Conservation (phyloP, 2,888 invertebrate genomes). For the Melanostoma mellinum region DNA sequence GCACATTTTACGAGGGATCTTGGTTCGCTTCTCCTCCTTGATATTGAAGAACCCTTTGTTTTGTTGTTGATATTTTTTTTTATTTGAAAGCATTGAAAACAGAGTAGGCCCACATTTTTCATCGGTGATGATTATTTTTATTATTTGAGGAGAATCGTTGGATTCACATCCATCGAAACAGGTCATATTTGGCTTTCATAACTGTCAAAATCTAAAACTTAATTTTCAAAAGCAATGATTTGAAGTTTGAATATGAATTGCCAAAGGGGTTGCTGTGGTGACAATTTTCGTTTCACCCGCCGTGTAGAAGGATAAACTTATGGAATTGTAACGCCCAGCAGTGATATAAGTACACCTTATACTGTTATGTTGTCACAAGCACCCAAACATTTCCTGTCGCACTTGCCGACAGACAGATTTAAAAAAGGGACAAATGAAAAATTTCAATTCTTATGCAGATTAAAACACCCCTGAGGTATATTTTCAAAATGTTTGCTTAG, state of each 20-base stretch:
- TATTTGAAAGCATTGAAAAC: not conserved
- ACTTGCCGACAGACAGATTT: constrained; percentile 12
- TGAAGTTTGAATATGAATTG: no score
- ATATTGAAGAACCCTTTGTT: constrained; percentile 49
- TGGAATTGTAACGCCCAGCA: not conserved
- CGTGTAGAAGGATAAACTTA: constrained; percentile 20
- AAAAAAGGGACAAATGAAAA: constrained; percentile 36
- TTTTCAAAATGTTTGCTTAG: constrained; percentile 37
- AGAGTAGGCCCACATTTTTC: constrained; percentile 9
- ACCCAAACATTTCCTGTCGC: constrained; percentile 20
- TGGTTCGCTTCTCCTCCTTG: constrained; percentile 33
- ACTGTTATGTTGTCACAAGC: constrained; percentile 28
- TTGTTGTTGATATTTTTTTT: constrained; percentile 3
- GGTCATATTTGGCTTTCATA: constrained; percentile 43
- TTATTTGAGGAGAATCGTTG: constrained; percentile 38
- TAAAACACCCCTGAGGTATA: constrained; percentile 38
- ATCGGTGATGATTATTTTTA: constrained; percentile 30
- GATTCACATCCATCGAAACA: constrained; percentile 19
- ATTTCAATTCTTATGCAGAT: constrained; percentile 67
- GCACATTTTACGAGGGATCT: constrained; percentile 56
- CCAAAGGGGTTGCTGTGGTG: constrained; percentile 31
- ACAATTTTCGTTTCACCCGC: not conserved
- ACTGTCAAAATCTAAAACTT: constrained; percentile 49
- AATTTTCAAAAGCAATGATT: constrained; percentile 10
- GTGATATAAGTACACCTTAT: constrained; percentile 40